Evolutionary conservation across 2,888 invertebrate genomes (phyloP), one percentile per base, ranked within the genome.

Genomic region (Drosophila koepferae): DNA sequence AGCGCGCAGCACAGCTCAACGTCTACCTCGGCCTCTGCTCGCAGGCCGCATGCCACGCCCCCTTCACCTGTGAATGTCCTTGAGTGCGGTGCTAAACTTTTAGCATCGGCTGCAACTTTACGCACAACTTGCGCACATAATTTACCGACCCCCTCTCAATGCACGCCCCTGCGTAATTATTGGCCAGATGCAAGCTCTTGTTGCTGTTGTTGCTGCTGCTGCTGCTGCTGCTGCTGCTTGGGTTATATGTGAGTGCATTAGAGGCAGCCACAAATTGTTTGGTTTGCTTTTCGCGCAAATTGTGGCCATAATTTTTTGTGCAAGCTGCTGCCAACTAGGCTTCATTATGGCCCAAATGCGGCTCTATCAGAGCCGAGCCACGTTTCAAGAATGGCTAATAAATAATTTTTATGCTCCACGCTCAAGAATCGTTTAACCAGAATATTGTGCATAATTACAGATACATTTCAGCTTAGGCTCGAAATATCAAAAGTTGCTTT

Each of bases 61-160:
- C 54, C 34, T 16, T 12, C 16, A 3, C 46, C 61, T 55, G 44
- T 31, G 56, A 64, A 65, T 72, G 83, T 83, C 80, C 87, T 77
- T 73, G 84, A 68, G 72, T 73, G 74, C 84, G 87, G 84, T 84
- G 85, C 87, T 87, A 84, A 85, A 86, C 64, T 85, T 85, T 84
- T 70, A 84, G 89, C 81, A 77, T 79, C 87, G 72, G 72, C 66
- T 68, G 65, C 67, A 89, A 87, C 85, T 85, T 85, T 85, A 85
- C 89, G 85, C 85, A 85, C 89, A 85, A 85, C 74, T 82, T 82
- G 89, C 66, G 54, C 87, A 82, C 87, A 87, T 85, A 86, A 89
- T 84, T 85, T 75, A 81, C 16, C 20, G 16, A 34, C 41, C 23
- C 18, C 46, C 23, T 36, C n/a, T 0, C 54, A 31, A 18, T 9